phyloP scores from a whole-genome alignment of 2,113 vertebrate species.

The Pavo muticus region DNA sequence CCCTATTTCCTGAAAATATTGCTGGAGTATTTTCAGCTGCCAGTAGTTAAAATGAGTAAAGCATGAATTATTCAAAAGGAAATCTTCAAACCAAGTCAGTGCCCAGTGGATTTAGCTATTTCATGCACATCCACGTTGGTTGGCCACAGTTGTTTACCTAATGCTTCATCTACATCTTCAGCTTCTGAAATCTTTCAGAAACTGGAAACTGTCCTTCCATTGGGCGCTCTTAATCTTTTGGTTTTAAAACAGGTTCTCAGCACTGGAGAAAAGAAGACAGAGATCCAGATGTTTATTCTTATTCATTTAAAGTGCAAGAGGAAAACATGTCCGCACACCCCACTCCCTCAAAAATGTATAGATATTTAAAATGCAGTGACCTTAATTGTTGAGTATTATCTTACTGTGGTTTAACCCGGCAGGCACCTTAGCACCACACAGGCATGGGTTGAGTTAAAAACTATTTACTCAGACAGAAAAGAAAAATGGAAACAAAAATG shows the following conservation, averaged over 20 bases:
- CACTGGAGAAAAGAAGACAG: not conserved
- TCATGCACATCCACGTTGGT: not conserved
- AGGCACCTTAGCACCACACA: not conserved
- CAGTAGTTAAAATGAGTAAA: conserved; percentile 32
- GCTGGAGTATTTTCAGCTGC: conserved; percentile 60
- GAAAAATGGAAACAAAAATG: not conserved
- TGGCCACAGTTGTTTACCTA: not conserved
- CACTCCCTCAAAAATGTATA: not conserved
- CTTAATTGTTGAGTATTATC: conserved; percentile 58
- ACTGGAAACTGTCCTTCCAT: not conserved
- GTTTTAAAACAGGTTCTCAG: not conserved
- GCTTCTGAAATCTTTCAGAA: not conserved
- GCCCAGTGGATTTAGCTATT: not conserved
- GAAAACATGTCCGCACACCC: not conserved
- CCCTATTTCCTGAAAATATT: conserved; percentile 56
- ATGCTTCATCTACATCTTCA: not conserved
- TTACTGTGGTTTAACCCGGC: not conserved
- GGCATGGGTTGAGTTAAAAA: not conserved
- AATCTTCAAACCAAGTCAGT: conserved; percentile 53
- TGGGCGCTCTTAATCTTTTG: not conserved
- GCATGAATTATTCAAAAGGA: conserved; percentile 64
- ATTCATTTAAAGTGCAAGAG: not conserved
- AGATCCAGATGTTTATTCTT: not conserved
- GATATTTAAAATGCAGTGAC: not conserved
- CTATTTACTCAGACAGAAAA: not conserved